Evolutionary conservation across 2,888 invertebrate species (phyloP).

Genomic region (Drosophila fulvimacula): DNA sequence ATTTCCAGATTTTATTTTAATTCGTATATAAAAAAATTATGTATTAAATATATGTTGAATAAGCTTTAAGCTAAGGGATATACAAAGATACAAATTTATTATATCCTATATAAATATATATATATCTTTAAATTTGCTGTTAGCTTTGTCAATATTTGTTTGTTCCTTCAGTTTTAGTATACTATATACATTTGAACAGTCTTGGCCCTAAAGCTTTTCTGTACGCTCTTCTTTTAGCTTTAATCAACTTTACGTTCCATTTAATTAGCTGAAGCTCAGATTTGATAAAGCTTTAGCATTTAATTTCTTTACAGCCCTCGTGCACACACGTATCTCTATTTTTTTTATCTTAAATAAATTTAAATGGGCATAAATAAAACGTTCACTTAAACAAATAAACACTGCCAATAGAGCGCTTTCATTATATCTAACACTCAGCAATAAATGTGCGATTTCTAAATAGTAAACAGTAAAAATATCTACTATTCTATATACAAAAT

Average conservation of each 20-base stretch:
- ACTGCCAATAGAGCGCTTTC: neutral
- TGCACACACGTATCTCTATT: neutral
- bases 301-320: too few species aligned
- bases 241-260: neutral
- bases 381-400: slow-evolving; percentile 15
- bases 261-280: neutral
- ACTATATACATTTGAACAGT: too few species aligned
- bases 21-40: too few species aligned
- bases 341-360: slow-evolving; percentile 1
- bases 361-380: slow-evolving; percentile 23
- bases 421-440: slow-evolving; percentile 1
- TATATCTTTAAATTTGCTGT: neutral
- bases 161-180: too few species aligned
- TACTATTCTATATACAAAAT: neutral
- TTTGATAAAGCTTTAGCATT: neutral
- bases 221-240: neutral
- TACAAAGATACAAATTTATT: too few species aligned
- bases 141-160: neutral
- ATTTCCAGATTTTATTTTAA: neutral
- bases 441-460: neutral
- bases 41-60: too few species aligned
- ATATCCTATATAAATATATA: neutral
- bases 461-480: neutral
- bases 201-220: neutral
- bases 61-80: too few species aligned